Conservation (phyloP, 2,113 vertebrate species). For the Eurypyga helias region DNA sequence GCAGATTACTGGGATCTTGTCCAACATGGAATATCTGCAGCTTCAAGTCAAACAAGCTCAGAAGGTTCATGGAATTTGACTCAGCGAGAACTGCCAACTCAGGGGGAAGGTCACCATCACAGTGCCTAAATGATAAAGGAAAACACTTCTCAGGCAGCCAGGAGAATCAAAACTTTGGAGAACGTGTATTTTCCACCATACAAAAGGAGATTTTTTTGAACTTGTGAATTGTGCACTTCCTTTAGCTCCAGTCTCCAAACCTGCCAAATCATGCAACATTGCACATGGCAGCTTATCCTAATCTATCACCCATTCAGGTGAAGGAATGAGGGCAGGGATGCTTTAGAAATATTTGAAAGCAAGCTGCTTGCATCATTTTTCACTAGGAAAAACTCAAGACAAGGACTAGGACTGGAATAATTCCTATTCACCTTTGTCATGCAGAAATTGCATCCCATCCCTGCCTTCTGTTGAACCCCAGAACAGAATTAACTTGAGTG, state of each 20-base stretch:
- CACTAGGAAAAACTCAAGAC: background rate
- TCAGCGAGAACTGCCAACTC: slow-evolving; percentile 10
- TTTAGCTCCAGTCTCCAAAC: background rate
- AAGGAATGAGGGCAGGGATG: slow-evolving; percentile 3
- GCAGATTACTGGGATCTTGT: slow-evolving; percentile 48
- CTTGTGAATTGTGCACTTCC: background rate
- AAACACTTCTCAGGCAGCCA: background rate
- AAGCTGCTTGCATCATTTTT: background rate
- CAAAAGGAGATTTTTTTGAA: background rate
- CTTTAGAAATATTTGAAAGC: background rate
- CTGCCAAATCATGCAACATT: background rate
- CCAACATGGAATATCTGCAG: slow-evolving; percentile 52
- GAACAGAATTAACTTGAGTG: background rate
- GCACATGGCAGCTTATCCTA: background rate
- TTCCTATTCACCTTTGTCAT: background rate
- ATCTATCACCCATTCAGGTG: background rate
- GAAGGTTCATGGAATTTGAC: slow-evolving; percentile 43
- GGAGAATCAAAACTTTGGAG: background rate
- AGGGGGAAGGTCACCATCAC: slow-evolving; percentile 17
- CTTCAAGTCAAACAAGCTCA: slow-evolving; percentile 55
- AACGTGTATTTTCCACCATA: background rate
- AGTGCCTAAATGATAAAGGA: background rate
- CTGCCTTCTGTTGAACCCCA: background rate
- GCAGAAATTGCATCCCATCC: background rate
- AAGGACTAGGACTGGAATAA: background rate